Percentiles rank a stretch among this genome's conserved stretches.
phyloP scores from a whole-genome alignment of 2,797 vertebrate genomes.

The Echiichthys vipera region DNA sequence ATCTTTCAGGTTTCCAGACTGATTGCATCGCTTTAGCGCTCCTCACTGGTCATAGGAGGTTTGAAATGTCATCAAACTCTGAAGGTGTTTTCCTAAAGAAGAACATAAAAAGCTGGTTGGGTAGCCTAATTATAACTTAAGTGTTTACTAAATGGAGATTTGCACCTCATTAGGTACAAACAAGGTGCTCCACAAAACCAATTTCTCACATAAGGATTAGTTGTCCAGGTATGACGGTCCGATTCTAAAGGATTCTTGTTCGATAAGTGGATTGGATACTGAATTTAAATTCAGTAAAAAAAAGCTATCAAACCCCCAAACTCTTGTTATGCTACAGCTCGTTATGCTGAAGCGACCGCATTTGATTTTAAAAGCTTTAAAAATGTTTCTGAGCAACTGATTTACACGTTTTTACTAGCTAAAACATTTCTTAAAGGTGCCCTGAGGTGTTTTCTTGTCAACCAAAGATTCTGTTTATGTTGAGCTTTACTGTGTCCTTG shows the following conservation, averaged over 20 bases:
- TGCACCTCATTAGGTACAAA: not conserved
- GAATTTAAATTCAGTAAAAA: not conserved
- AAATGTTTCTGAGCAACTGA: not conserved
- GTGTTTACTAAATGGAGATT: not conserved
- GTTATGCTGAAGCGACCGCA: not conserved
- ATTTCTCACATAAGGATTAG: not conserved
- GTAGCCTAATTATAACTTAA: not conserved
- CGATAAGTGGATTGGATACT: not conserved
- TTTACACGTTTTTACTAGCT: not conserved
- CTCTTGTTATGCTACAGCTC: not conserved
- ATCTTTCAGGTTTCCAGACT: conserved; percentile 32
- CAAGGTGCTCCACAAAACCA: not conserved
- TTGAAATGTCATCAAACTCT: not conserved
- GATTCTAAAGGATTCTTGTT: not conserved
- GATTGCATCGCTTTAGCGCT: not conserved
- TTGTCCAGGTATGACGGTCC: not conserved
- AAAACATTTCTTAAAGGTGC: not conserved
- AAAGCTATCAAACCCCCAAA: not conserved
- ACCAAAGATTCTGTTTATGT: not conserved
- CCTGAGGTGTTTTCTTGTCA: not conserved
- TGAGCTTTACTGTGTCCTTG: not conserved
- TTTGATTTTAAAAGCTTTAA: no score
- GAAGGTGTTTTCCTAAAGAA: not conserved
- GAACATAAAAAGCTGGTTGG: not conserved
- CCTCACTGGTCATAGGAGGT: not conserved